Conservation (phyloP, 2,888 invertebrate species). For the Eudasyphora cyanicolor region DNA sequence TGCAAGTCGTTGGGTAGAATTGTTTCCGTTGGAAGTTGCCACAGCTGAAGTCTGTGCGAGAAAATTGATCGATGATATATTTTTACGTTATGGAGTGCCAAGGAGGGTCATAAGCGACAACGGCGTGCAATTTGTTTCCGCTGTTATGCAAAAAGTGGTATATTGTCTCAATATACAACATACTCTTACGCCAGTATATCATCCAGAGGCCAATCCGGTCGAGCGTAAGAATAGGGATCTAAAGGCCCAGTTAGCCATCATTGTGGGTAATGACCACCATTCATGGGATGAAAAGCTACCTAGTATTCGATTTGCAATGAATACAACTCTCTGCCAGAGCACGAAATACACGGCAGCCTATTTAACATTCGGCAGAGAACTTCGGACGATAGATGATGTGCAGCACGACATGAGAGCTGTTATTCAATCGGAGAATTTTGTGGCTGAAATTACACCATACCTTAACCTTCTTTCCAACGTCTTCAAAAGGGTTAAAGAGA, state of each 20-base stretch:
- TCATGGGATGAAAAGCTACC: too few relatives aligned
- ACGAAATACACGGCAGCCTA: slow-evolving; percentile 74
- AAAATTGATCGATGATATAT: slow-evolving; percentile 70
- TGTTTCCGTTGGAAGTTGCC: slow-evolving; percentile 72
- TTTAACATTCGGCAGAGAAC: slow-evolving; percentile 74
- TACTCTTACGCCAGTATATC: slow-evolving; percentile 70
- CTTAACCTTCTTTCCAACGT: background rate
- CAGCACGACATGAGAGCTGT: slow-evolving; percentile 68
- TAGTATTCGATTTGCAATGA: too few relatives aligned
- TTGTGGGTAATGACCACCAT: too few relatives aligned
- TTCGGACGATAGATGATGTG: slow-evolving; percentile 73
- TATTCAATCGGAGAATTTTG: slow-evolving; percentile 68
- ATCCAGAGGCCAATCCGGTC: slow-evolving; percentile 74
- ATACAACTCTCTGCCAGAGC: too few relatives aligned
- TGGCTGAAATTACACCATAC: slow-evolving; percentile 61
- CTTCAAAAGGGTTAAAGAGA: slow-evolving; percentile 37
- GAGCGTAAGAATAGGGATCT: slow-evolving; percentile 70
- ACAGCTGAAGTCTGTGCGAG: slow-evolving; percentile 70
- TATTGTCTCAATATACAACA: slow-evolving; percentile 49
- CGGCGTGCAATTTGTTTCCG: slow-evolving; percentile 73
- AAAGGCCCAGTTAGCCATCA: slow-evolving; percentile 49
- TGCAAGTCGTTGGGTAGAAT: slow-evolving; percentile 66
- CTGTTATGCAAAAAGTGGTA: slow-evolving; percentile 72
- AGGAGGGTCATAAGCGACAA: slow-evolving; percentile 73
- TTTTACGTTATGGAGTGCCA: slow-evolving; percentile 72